A percentile compares a stretch with the other conserved stretches of the same genome.
Evolutionary conservation across 2,113 vertebrate genomes (phyloP).

Genomic region (Aptenodytes patagonicus): DNA sequence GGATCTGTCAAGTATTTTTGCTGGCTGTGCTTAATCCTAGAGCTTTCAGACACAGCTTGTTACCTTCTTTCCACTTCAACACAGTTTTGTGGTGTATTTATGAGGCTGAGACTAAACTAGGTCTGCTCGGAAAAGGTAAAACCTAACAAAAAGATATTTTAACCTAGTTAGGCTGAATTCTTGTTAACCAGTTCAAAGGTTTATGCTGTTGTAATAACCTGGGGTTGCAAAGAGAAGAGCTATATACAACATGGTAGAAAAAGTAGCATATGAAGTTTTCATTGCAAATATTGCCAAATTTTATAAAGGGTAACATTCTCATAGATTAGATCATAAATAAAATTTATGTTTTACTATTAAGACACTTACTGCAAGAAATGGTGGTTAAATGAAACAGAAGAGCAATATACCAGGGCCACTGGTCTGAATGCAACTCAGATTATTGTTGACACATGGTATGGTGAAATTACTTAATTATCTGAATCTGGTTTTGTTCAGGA

Average conservation of each 20-base stretch:
- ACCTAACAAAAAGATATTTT: conserved; percentile 33
- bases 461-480: not conserved
- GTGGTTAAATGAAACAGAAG: not conserved
- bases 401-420: not conserved
- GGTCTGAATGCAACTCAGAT: not conserved
- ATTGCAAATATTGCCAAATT: not conserved
- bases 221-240: not conserved
- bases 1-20: conserved; percentile 51
- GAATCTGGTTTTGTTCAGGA: not conserved
- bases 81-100: conserved; percentile 50
- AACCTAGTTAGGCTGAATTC: conserved; percentile 22
- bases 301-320: not conserved
- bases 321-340: not conserved
- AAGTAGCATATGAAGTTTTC: not conserved
- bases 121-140: conserved; percentile 40
- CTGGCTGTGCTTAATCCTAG: conserved; percentile 64
- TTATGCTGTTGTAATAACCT: not conserved
- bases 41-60: conserved; percentile 67
- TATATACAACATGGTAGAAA: not conserved
- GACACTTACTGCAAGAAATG: not conserved
- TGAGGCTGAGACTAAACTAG: conserved; percentile 58
- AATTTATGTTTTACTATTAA: not conserved
- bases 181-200: not conserved
- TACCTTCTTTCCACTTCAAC: conserved; percentile 56
- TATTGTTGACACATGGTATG: rapidly evolving